Evolutionary conservation across 2,888 invertebrate species (phyloP), one percentile per base, ranked within the genome.

Genomic region (Argyra leucocephala): DNA sequence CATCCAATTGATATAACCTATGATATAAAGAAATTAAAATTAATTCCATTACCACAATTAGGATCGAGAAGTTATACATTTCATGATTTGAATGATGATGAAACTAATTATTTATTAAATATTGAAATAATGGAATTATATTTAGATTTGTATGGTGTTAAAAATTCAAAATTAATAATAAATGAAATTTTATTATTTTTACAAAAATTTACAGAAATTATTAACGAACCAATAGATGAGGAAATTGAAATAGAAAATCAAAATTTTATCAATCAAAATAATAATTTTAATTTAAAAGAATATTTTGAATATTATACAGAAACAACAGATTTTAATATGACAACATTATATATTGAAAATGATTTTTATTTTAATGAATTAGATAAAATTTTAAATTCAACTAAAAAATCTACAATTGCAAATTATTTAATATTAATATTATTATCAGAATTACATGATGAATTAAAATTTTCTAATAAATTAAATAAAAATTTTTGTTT

Each of bases 351-450:
- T 48, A 18, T 48, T n/a, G 15, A 3, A 15, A 15, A 48, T 48
- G 12, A 18, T 48, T 12, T 15, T 15, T 48, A 48, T 48, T 48
- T 48, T 18, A 48, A 48, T 48, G 48, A 48, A 48, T 48, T 48
- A 18, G 48, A n/a, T 12, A 15, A 15, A 3, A 2, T 48, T 48
- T n/a, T 48, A 48, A 48, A 48, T 48, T 48, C 48, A 48, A 48
- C 48, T 1, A 18, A 48, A 48, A 48, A 48, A 48, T 48, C 48
- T 18, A 74, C 75, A 0, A 74, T 73, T 10, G 78, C 78, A 15
- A 78, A 78, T 66, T 78, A 78, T 64, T 67, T 78, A 64, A 72
- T 78, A n/a, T 66, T 78, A 68, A 72, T 72, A 65, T 70, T 78
- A 15, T 68, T 78, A 3, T 73, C 73, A 63, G 63, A 64, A 1